Percentiles rank a stretch among this genome's conserved stretches.
phyloP scores from a whole-genome alignment of 2,888 invertebrate species.

The Alsophila aescularia region DNA sequence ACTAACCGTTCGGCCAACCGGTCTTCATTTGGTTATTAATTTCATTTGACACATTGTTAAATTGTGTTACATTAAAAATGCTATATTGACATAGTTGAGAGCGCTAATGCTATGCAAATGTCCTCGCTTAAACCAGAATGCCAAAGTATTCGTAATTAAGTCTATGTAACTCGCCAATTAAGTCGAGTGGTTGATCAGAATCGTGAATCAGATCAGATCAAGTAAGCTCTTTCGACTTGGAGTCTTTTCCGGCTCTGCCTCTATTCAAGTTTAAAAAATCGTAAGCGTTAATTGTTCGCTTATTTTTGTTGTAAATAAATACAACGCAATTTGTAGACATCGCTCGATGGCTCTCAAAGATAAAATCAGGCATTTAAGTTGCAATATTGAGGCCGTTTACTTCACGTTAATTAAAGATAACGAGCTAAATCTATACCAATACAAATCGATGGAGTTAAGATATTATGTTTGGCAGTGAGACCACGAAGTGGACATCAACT shows the following conservation, averaged over 20 bases:
- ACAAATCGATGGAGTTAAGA: constrained; percentile 34
- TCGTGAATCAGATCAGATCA: background rate
- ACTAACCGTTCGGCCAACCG: too few relatives aligned
- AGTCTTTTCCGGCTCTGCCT: constrained; percentile 23
- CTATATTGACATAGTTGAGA: background rate
- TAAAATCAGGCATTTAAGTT: constrained; percentile 64
- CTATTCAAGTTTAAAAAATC: constrained; percentile 22
- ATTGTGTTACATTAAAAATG: background rate
- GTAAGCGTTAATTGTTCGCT: constrained; percentile 59
- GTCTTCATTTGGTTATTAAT: background rate
- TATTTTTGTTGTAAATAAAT: constrained; percentile 70
- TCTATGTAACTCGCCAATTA: constrained; percentile 60
- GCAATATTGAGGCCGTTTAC: constrained; percentile 66
- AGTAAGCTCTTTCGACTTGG: background rate
- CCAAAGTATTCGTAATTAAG: constrained; percentile 41
- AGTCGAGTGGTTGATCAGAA: constrained; percentile 28
- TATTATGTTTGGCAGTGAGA: constrained; percentile 33
- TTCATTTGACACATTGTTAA: background rate
- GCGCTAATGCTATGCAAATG: constrained; percentile 2
- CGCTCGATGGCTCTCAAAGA: constrained; percentile 62
- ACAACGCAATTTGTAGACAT: constrained; percentile 70
- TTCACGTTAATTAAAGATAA: constrained; percentile 72
- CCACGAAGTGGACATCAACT: constrained; percentile 27
- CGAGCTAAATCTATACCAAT: constrained; percentile 54
- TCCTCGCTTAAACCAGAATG: constrained; percentile 20